Evolutionary conservation across 2,797 vertebrate genomes (phyloP).

Genomic region (Taeniopygia guttata): DNA sequence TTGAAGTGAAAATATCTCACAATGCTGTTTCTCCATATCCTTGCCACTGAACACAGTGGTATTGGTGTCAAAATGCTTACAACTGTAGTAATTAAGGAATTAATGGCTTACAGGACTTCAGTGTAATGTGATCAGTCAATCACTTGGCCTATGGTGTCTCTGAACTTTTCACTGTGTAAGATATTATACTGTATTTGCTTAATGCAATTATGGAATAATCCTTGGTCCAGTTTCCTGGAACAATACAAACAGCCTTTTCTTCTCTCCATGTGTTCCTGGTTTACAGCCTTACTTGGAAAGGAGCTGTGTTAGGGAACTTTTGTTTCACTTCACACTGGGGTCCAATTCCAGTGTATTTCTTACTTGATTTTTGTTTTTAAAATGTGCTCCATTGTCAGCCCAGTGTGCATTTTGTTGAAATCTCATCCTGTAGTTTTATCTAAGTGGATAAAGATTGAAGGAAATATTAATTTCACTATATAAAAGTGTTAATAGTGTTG

Average conservation of each 20-base stretch:
- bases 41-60: background rate
- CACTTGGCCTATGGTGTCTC: background rate
- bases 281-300: conserved; percentile 32
- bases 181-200: background rate
- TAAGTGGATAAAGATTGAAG: background rate
- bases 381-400: background rate
- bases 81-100: background rate
- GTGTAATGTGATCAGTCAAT: background rate
- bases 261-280: conserved; percentile 51
- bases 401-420: background rate
- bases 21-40: background rate
- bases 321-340: background rate
- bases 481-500: background rate
- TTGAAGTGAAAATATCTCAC: background rate
- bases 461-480: background rate
- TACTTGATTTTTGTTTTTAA: conserved; percentile 6
- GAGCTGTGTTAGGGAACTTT: conserved; percentile 18
- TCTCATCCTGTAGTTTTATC: background rate
- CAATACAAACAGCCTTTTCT: conserved; percentile 25
- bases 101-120: background rate
- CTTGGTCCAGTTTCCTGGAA: conserved; percentile 39
- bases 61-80: background rate
- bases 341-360: background rate
- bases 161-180: conserved; percentile 1
- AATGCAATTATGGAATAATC: conserved; percentile 54